Percentiles rank a stretch among this genome's conserved stretches.
Conservation (phyloP, 1,140 invertebrate species). For the Battus philenor region DNA sequence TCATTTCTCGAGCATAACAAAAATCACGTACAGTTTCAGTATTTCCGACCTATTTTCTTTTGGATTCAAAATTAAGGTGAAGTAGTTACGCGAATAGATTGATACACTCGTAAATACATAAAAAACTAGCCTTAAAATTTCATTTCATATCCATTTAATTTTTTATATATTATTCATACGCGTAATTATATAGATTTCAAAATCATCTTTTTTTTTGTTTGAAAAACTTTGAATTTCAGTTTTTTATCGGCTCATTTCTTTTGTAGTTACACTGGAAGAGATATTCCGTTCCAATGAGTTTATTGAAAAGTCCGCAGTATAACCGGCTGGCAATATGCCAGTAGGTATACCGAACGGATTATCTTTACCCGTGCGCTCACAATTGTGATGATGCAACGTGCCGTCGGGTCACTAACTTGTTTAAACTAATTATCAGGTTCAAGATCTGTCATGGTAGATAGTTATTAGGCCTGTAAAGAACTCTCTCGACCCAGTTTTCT, state of each 20-base stretch:
- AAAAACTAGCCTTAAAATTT: too few species aligned
- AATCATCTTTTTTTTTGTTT: too few species aligned
- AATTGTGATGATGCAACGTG: constrained; percentile 60
- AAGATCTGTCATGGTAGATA: neutral
- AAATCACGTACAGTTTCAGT: too few species aligned
- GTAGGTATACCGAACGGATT: constrained; percentile 42
- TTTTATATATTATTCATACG: too few species aligned
- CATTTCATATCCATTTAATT: too few species aligned
- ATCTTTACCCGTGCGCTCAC: constrained; percentile 57
- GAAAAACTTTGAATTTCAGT: constrained; percentile 43
- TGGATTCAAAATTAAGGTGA: too few species aligned
- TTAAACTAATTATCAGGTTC: neutral
- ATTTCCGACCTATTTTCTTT: too few species aligned
- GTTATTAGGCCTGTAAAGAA: too few species aligned
- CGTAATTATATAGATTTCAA: too few species aligned
- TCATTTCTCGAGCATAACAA: too few species aligned
- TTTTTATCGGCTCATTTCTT: constrained; percentile 68
- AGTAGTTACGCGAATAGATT: too few species aligned
- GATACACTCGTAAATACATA: too few species aligned
- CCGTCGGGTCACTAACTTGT: constrained; percentile 15
- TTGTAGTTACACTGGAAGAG: constrained; percentile 64
- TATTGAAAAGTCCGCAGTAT: constrained; percentile 74
- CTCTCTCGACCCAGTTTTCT: constrained; percentile 6
- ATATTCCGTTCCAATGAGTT: constrained; percentile 67
- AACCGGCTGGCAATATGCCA: constrained; percentile 56